Evolutionary conservation across 1,140 invertebrate species (phyloP).

Genomic region (Zaprionus gabonicus): DNA sequence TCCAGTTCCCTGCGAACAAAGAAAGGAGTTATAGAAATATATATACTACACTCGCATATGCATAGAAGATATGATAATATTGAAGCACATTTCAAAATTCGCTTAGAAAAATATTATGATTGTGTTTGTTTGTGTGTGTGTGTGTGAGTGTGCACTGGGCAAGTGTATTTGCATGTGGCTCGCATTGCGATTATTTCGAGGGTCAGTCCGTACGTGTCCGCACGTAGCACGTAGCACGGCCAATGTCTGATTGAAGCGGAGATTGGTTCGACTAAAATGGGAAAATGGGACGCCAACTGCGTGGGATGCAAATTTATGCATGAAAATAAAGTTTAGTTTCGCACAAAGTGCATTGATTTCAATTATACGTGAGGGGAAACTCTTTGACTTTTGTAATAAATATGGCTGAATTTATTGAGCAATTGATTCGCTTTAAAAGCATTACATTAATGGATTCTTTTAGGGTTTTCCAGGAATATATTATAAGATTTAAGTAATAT

Average conservation of each 20-base stretch:
- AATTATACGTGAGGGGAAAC: conserved; percentile 52
- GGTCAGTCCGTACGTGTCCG: conserved; percentile 68
- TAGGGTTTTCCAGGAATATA: not conserved
- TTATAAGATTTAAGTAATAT: not conserved
- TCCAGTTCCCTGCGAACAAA: conserved; percentile 88
- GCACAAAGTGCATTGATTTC: conserved; percentile 62
- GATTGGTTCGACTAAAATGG: conserved; percentile 19
- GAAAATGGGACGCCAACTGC: conserved; percentile 21
- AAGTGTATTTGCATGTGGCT: conserved; percentile 53
- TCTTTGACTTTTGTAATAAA: not conserved
- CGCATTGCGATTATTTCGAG: conserved; percentile 47
- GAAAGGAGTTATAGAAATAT: conserved; percentile 39
- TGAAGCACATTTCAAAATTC: conserved; percentile 53
- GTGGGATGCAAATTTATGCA: conserved; percentile 64
- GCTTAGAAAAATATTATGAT: conserved; percentile 54
- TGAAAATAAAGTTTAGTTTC: conserved; percentile 56
- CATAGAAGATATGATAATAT: conserved; percentile 14
- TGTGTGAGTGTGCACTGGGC: no score
- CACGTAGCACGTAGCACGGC: conserved; percentile 48
- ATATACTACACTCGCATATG: conserved; percentile 4
- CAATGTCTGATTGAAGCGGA: conserved; percentile 42
- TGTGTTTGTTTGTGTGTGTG: conserved; percentile 9
- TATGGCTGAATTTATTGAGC: not conserved
- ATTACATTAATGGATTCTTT: not conserved
- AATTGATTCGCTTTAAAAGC: not conserved